These are phyloP conservation scores for Chrysomela aeneicollis DNA, from an alignment of 2,888 invertebrate genomes.

Conservation along the genomic window DNA sequence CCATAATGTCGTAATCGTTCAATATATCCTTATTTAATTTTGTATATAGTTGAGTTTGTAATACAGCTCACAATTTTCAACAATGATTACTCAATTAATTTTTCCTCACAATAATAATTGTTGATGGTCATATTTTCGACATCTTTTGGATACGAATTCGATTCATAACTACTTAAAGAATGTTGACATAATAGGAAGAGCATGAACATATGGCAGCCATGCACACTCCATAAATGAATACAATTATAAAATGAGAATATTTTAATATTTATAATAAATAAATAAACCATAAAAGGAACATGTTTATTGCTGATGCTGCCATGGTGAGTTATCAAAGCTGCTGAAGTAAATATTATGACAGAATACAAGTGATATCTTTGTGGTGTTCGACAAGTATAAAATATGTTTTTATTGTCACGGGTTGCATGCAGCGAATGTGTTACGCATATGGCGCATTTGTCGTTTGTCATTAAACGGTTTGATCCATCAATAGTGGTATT, in stretches of 20 bases:
- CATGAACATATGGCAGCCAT: conserved; percentile 51
- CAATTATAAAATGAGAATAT: conserved; percentile 53
- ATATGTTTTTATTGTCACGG: conserved; percentile 53
- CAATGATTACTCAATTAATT: too few species aligned
- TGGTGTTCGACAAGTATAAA: conserved; percentile 51
- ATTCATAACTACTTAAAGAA: background rate
- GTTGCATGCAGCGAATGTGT: conserved; percentile 45
- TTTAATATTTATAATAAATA: conserved; percentile 64
- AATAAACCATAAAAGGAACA: conserved; percentile 68
- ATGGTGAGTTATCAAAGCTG: conserved; percentile 65
- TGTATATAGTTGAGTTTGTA: too few species aligned
- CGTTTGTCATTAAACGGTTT: conserved; percentile 48
- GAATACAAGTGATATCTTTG: conserved; percentile 56
- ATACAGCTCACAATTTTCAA: too few species aligned
- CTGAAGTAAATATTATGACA: conserved; percentile 69
- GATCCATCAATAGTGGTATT: conserved; percentile 44
- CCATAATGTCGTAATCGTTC: too few species aligned
- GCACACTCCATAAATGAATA: conserved; percentile 50
- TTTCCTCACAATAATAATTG: too few species aligned
- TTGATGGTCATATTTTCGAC: too few species aligned
- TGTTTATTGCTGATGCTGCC: conserved; percentile 65
- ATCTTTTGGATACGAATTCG: background rate
- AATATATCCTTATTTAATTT: too few species aligned
- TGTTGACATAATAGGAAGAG: background rate
- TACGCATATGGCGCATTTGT: conserved; percentile 49